phyloP scores from a whole-genome alignment of 1,140 invertebrate species.

The Drosophila micromelanica region DNA sequence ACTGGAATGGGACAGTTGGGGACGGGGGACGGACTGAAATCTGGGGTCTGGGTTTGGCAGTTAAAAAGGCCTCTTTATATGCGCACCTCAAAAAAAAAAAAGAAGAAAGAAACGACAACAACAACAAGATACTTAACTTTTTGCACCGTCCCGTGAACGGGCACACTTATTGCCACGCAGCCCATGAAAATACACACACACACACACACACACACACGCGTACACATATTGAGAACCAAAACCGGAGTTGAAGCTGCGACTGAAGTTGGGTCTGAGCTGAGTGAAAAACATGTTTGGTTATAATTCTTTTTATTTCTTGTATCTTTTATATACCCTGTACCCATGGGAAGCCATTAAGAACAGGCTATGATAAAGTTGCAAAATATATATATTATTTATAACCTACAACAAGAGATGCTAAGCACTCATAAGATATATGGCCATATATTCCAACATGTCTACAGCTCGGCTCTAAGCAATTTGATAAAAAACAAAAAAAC shows the following conservation, averaged over 20 bases:
- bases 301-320: slow-evolving; percentile 64
- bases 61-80: slow-evolving; percentile 77
- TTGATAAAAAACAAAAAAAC: too few species aligned
- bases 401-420: neutral
- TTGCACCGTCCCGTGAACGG: slow-evolving; percentile 63
- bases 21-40: neutral
- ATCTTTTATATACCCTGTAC: slow-evolving; percentile 26
- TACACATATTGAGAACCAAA: slow-evolving; percentile 49
- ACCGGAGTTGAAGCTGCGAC: slow-evolving; percentile 64
- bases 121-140: slow-evolving; percentile 78
- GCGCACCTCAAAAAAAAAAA: slow-evolving; percentile 68
- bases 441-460: neutral
- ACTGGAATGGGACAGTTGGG: slow-evolving; percentile 1
- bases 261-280: slow-evolving; percentile 46
- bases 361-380: neutral
- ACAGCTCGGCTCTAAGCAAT: too few species aligned
- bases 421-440: neutral
- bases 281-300: slow-evolving; percentile 79
- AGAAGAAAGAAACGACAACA: slow-evolving; percentile 18
- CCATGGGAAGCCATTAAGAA: neutral
- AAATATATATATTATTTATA: neutral
- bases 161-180: slow-evolving; percentile 78
- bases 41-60: slow-evolving; percentile 41
- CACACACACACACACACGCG: slow-evolving; percentile 43
- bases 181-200: slow-evolving; percentile 37